phyloP scores from a whole-genome alignment of 53 echinoderm and acorn worm species.

The Echinarachnius parma region DNA sequence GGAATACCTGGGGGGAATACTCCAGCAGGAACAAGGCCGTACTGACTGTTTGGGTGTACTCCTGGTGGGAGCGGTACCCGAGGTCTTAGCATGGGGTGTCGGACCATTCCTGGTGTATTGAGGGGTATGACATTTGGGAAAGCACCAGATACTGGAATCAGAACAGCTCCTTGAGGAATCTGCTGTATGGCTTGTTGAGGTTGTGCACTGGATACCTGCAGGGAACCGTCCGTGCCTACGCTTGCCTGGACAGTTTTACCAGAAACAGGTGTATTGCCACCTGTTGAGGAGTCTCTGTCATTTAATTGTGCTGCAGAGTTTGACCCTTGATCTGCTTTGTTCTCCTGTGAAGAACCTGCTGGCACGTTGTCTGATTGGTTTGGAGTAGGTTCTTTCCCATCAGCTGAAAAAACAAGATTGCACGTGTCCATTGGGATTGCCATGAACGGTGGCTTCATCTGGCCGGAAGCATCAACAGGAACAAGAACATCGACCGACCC shows the following conservation, averaged over 20 bases:
- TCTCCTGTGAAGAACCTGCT: background rate
- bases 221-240: too few species aligned
- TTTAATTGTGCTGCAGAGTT: too few species aligned
- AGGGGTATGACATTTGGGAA: too few species aligned
- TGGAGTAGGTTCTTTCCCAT: background rate
- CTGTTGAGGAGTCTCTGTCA: too few species aligned
- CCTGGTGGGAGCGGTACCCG: background rate
- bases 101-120: too few species aligned
- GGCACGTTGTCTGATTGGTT: background rate
- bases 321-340: background rate
- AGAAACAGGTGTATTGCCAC: too few species aligned
- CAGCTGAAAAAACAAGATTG: slow-evolving; percentile 1
- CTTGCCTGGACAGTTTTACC: too few species aligned
- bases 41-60: too few species aligned
- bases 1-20: slow-evolving; percentile 9
- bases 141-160: too few species aligned
- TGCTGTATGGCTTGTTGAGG: background rate
- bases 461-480: slow-evolving; percentile 30
- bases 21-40: background rate
- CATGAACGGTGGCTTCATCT: slow-evolving; percentile 34
- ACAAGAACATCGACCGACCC: slow-evolving; percentile 20
- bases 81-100: too few species aligned
- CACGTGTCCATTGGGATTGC: slow-evolving; percentile 24
- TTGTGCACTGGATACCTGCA: too few species aligned
- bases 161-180: background rate